Conservation (phyloP, 2,113 vertebrate species). For the Clarias macrocephalus region DNA sequence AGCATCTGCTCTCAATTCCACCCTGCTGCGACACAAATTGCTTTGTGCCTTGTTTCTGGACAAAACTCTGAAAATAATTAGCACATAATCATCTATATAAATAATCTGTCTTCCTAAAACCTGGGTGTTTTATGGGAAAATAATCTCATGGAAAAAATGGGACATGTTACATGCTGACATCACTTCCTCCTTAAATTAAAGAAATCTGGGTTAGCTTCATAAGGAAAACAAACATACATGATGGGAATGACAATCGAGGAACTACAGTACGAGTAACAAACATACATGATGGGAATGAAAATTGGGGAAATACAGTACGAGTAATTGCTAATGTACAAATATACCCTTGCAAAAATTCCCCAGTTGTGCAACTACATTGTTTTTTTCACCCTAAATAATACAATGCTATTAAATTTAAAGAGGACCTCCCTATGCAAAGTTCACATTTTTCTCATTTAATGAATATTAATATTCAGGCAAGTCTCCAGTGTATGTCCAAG, state of each 20-base stretch:
- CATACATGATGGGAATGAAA: background rate
- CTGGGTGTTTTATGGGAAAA: background rate
- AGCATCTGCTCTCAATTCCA: constrained; percentile 18
- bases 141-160: background rate
- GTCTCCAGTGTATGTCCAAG: too few species aligned
- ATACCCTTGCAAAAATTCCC: background rate
- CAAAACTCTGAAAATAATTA: constrained; percentile 23
- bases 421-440: too few species aligned
- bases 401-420: background rate
- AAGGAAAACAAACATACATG: background rate
- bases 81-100: constrained; percentile 8
- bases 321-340: background rate
- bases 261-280: background rate
- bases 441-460: too few species aligned
- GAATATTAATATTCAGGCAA: too few species aligned
- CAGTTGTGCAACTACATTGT: background rate
- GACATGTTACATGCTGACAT: background rate
- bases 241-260: background rate
- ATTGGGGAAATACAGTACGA: background rate
- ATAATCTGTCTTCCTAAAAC: background rate
- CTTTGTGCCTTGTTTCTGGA: constrained; percentile 28
- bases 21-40: constrained; percentile 29
- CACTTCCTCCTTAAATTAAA: background rate
- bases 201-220: too few species aligned
- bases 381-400: background rate